These are phyloP conservation scores for Leptinotarsa juncta DNA, from an alignment of 2,888 invertebrate genomes.

Conservation along the genomic window DNA sequence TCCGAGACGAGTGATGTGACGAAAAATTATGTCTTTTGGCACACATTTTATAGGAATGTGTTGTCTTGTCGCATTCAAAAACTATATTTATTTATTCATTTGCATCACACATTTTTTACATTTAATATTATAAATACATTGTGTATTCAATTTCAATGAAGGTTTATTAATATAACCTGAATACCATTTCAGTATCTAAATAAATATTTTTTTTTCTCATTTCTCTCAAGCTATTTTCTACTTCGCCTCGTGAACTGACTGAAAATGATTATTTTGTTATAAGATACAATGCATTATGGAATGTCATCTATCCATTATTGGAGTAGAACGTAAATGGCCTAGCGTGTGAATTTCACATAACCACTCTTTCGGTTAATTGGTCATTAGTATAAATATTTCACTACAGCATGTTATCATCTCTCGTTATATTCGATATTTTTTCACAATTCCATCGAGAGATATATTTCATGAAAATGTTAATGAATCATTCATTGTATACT, in stretches of 20 bases:
- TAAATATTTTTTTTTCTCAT: background rate
- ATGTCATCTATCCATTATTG: slow-evolving; percentile 6
- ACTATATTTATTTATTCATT: no score
- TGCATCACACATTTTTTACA: no score
- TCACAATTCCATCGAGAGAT: background rate
- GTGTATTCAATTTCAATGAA: no score
- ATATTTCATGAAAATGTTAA: background rate
- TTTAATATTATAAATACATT: no score
- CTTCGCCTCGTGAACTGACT: background rate
- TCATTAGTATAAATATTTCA: slow-evolving; percentile 16
- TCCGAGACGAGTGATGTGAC: no score
- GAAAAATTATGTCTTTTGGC: no score
- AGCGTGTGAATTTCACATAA: slow-evolving; percentile 18
- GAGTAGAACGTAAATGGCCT: slow-evolving; percentile 8
- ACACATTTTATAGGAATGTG: no score
- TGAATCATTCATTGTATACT: background rate
- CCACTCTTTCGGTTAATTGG: slow-evolving; percentile 1
- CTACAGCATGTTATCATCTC: background rate
- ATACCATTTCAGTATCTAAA: background rate
- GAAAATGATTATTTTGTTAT: slow-evolving; percentile 2
- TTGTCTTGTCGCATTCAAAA: no score
- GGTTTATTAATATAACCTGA: no score
- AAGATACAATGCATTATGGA: slow-evolving; percentile 5
- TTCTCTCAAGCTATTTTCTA: background rate
- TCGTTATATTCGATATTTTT: background rate